Base-by-base conservation (phyloP, 2,797 vertebrate genomes). In the Smutsia temminckii region DNA sequence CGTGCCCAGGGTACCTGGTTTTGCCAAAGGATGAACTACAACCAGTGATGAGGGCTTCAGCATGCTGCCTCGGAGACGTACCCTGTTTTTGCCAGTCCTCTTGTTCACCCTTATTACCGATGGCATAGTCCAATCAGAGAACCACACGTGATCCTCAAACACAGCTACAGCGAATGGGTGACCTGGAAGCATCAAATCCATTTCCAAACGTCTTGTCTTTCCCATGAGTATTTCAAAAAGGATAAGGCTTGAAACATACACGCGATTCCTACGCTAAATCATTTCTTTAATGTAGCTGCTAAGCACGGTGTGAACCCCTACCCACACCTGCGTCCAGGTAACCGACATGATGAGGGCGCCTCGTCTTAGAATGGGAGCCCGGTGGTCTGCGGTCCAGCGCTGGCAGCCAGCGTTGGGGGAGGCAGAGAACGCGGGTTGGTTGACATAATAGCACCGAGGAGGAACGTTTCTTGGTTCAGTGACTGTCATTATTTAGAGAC, bases 71-170 rank as follows among this genome's bases (percentile, higher is more conserved):
- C 97, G 98, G 94, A 99, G 98, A 97, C 93, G 98, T 85, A 99
- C 98, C 97, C 98, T 98, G 68, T 98, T 98, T 96, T 97, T 98
- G 89, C 99, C 99, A 5, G 98, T 99, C 96, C 98, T 98, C 98
- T 99, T 99, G 98, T 99, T 98, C 71, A 99, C 89, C 69, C 98
- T 99, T 97, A 98, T 98, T 71, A 99, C 95, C 34, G 98, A 98
- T 40, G 98, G 98, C 78, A 96, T 97, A 87, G 98, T 97, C 99
- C 98, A 99, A 71, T 99, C 99, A 79, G 99, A 99, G 94, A 99
- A 96, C 99, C 99, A 99, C 87, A 99, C 94, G 20, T 98, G 96
- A 97, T 99, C 99, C 96, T 99, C 99, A 98, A 99, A 99, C 79
- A 99, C 99, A 0, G 98, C 98, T 5, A 99, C 96, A 88, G 98